These are phyloP conservation scores for Myiotriccus ornatus DNA, from an alignment of 2,797 vertebrate species.

Conservation along the genomic window DNA sequence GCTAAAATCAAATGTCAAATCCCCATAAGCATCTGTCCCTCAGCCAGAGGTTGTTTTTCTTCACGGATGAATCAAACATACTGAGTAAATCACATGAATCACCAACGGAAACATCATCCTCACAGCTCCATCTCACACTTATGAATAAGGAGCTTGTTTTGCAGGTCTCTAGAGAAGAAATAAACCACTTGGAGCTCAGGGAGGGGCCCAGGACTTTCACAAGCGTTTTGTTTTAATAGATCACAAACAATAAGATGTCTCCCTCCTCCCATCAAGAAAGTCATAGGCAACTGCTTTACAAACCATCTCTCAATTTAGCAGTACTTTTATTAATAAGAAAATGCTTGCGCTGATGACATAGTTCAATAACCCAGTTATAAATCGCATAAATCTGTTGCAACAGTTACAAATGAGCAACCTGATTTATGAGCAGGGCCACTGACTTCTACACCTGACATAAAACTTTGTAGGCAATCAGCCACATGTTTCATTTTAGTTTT, in stretches of 20 bases:
- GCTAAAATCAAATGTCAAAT: constrained; percentile 34
- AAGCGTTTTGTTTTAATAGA: neutral
- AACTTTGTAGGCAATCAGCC: constrained; percentile 54
- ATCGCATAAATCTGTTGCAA: neutral
- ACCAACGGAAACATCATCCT: constrained; percentile 58
- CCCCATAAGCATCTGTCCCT: constrained; percentile 20
- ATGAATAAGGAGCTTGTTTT: constrained; percentile 63
- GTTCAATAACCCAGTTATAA: constrained; percentile 35
- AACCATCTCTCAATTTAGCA: neutral
- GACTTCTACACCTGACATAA: constrained; percentile 63
- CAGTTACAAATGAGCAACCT: neutral
- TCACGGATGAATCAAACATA: constrained; percentile 28
- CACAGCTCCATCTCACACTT: constrained; percentile 47
- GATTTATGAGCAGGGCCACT: constrained; percentile 43
- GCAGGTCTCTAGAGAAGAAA: constrained; percentile 26
- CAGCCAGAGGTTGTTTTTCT: constrained; percentile 53
- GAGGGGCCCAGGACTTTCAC: neutral
- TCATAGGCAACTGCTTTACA: neutral
- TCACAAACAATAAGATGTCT: neutral
- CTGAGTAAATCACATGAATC: constrained; percentile 62
- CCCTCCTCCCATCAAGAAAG: neutral
- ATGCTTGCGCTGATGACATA: constrained; percentile 15
- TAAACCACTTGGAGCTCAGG: constrained; percentile 5
- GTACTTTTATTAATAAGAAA: constrained; percentile 16
- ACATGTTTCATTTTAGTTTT: constrained; percentile 60